Evolutionary conservation across 2,113 vertebrate species (phyloP).

Genomic region (Plecturocebus donacophilus): DNA sequence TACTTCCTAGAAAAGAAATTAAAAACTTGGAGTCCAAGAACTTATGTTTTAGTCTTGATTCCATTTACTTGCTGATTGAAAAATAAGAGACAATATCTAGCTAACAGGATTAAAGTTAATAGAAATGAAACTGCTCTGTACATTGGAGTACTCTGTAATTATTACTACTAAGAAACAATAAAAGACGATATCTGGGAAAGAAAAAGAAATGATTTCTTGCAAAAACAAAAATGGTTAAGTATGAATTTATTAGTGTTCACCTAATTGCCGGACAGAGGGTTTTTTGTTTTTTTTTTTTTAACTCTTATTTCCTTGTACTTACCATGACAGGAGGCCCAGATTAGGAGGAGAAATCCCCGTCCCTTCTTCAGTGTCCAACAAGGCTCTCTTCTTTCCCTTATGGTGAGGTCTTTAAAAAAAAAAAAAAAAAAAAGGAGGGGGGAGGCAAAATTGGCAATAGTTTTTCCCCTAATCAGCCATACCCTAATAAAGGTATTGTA

Average conservation of each 20-base stretch:
- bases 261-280: not conserved
- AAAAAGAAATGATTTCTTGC: not conserved
- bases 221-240: conserved; percentile 30
- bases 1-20: conserved; percentile 26
- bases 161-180: conserved; percentile 33
- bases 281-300: not conserved
- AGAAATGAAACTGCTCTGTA: conserved; percentile 35
- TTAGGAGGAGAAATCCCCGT: conserved; percentile 81
- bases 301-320: conserved; percentile 62
- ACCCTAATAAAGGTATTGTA: conserved; percentile 8
- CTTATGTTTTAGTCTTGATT: not conserved
- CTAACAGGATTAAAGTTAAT: not conserved
- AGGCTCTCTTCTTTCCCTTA: conserved; percentile 74
- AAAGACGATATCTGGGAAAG: not conserved
- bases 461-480: conserved; percentile 8
- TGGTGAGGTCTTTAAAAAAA: conserved; percentile 72
- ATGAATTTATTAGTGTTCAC: not conserved
- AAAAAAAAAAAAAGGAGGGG: not conserved
- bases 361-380: conserved; percentile 62
- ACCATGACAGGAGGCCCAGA: conserved; percentile 87
- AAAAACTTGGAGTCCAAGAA: conserved; percentile 7
- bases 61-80: not conserved
- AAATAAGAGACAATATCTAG: not conserved
- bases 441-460: not conserved
- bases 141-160: not conserved